Base-by-base conservation (phyloP, 2,888 invertebrate species). In the Ophion obscuratus region DNA sequence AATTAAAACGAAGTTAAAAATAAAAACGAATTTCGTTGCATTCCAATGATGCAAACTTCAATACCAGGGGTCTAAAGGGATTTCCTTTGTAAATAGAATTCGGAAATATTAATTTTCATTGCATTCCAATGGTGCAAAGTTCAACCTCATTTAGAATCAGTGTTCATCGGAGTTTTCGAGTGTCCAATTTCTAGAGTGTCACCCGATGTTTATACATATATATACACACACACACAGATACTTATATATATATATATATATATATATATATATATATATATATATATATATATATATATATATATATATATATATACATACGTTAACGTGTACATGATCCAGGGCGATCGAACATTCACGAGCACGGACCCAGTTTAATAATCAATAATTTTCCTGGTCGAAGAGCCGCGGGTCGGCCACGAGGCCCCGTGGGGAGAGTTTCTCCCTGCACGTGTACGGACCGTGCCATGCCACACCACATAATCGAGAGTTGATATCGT, bases 311-410 rank as follows among this genome's bases (percentile, higher is more conserved):
- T 44, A 59, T 68, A 36, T 4, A 11, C 20, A 53, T n/a, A 53
- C 59, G 24, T 66, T 3, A n/a, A n/a, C 27, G 40, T 73, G 71
- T 71, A 57, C 17, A 62, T 44, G 78, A 82, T 68, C 76, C 53
- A 47, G 66, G 53, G 61, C 83, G 83, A 79, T 85, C 62, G 74
- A 84, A 66, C 68, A 53, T 77, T 71, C 70, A 59, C 84, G 75
- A 77, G 78, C 87, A 86, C 81, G 90, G 89, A 87, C 88, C 90
- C 88, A 87, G 88, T 91, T 92, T 92, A 92, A 92, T 92, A 92
- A 92, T 92, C 92, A 92, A 92, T 92, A 92, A 92, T 92, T 92
- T 92, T 83, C 87, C 87, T 82, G 81, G 77, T 76, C 77, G 79
- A 84, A 83, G 81, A 84, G 84, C 36, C 57, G 81, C 53, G 81